Conservation (phyloP, 1,140 invertebrate genomes). For the Macrotrachela quadricornifera region DNA sequence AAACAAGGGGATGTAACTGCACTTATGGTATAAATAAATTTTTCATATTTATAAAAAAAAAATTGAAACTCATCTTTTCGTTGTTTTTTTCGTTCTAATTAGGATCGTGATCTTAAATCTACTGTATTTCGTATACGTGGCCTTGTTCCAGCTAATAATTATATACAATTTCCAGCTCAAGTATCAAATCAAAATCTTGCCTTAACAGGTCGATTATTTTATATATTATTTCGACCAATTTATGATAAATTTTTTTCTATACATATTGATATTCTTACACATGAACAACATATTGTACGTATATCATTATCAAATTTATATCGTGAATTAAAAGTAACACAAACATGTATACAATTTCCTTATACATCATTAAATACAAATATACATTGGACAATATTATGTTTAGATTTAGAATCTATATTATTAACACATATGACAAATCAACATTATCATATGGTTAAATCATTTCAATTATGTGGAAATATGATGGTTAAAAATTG, state of each 20-base stretch:
- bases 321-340: conserved; percentile 29
- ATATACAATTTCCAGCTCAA: conserved; percentile 27
- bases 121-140: conserved; percentile 25
- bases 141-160: conserved; percentile 25
- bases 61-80: background rate
- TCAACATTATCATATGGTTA: conserved; percentile 22
- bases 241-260: conserved; percentile 28
- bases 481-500: conserved; percentile 28
- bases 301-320: conserved; percentile 29
- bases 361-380: conserved; percentile 22
- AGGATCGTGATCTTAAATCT: conserved; percentile 25
- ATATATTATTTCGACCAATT: conserved; percentile 22
- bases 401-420: conserved; percentile 25
- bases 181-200: conserved; percentile 23
- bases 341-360: conserved; percentile 30
- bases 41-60: background rate
- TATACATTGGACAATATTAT: conserved; percentile 24
- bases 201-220: conserved; percentile 25
- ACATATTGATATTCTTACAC: conserved; percentile 26
- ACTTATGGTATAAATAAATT: no score
- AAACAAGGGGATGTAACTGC: conserved; percentile 28
- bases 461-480: conserved; percentile 23
- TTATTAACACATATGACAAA: conserved; percentile 22
- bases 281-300: conserved; percentile 24
- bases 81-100: conserved; percentile 5